These are phyloP conservation scores for Oligia fasciuncula DNA, from an alignment of 2,888 invertebrate species.

Conservation along the genomic window DNA sequence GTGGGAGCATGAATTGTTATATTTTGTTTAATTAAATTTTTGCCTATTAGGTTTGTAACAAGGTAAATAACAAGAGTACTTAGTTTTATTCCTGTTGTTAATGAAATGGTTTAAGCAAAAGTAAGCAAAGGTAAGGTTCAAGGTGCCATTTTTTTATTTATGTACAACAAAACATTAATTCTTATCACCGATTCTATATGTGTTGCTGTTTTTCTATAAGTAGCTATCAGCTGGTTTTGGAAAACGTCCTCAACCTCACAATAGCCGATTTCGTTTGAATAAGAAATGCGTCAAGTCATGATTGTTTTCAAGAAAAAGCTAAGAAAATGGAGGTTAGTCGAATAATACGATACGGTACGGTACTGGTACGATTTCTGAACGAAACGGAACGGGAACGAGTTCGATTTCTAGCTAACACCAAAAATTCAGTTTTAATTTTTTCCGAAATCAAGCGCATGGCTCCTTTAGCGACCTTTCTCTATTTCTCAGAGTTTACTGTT, in stretches of 20 bases:
- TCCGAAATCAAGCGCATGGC: not conserved
- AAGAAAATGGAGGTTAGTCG: not conserved
- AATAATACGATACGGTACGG: not conserved
- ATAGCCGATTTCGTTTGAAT: slow-evolving; percentile 6
- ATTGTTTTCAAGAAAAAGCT: not conserved
- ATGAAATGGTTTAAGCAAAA: not conserved
- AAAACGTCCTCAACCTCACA: not conserved
- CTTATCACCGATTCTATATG: not conserved
- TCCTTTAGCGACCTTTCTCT: not conserved
- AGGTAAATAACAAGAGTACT: not conserved
- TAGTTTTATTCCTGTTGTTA: slow-evolving; percentile 16
- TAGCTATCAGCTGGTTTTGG: not conserved
- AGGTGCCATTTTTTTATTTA: not conserved
- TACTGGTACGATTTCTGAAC: not conserved
- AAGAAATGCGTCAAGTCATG: slow-evolving; percentile 13
- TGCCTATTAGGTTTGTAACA: slow-evolving; percentile 9
- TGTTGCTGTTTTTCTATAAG: not conserved
- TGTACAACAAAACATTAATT: not conserved
- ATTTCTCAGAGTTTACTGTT: not conserved
- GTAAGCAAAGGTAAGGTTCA: not conserved
- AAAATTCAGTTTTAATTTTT: not conserved
- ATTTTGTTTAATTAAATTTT: slow-evolving; percentile 26
- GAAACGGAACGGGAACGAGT: not conserved
- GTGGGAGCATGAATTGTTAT: slow-evolving; percentile 20
- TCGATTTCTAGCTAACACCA: not conserved